Evolutionary conservation across 2,113 vertebrate species (phyloP).

Genomic region (Platysternon megacephalum): DNA sequence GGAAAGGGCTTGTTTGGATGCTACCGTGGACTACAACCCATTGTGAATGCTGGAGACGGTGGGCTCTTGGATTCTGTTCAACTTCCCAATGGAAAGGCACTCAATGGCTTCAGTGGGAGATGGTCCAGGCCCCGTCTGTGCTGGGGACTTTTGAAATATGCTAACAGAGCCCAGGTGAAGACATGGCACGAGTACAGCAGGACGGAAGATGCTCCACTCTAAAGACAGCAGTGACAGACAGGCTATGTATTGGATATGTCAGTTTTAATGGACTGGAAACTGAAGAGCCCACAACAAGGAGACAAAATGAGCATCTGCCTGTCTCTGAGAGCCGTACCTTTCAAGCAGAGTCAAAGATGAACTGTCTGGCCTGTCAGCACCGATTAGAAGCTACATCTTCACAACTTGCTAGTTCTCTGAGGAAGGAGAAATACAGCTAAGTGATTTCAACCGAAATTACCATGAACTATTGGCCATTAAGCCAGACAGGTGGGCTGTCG

Average conservation of each 20-base stretch:
- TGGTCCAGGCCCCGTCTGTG: neutral
- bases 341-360: constrained; percentile 37
- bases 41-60: neutral
- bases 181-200: neutral
- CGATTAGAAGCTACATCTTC: constrained; percentile 11
- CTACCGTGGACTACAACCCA: neutral
- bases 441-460: neutral
- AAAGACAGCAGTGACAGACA: constrained; percentile 68
- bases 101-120: neutral
- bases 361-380: constrained; percentile 32
- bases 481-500: neutral
- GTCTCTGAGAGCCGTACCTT: constrained; percentile 11
- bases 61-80: neutral
- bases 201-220: neutral
- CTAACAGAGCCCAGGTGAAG: neutral
- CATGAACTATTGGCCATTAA: neutral
- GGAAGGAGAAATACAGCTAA: neutral
- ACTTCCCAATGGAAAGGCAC: neutral
- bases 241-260: constrained; percentile 77
- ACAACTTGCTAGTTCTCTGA: neutral
- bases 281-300: constrained; percentile 76
- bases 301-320: constrained; percentile 61
- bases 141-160: neutral
- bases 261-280: constrained; percentile 89
- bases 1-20: neutral